Evolutionary conservation across 30 jellyfish, hydroid and myxozoan genomes (phyloP), one percentile per base, ranked within the genome.

Genomic region (Catostylus mosaicus): DNA sequence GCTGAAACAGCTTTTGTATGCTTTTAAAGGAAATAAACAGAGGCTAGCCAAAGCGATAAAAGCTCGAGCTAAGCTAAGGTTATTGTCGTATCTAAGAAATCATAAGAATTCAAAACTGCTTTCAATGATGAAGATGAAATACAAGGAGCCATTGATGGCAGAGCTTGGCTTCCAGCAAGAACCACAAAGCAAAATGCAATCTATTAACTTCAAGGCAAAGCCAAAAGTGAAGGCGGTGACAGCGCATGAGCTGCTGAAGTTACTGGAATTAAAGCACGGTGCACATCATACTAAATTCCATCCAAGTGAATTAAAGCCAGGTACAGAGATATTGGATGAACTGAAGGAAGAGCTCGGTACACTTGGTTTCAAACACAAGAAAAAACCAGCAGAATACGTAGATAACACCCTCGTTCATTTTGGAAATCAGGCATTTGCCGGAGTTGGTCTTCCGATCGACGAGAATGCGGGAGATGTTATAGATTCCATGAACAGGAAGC

Each of bases 351-450:
- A 82, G 71, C 73, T 82, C 0, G 71, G 80, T 2, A 37, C 57
- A 8, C 75, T 82, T 19, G 83, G 86, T 7, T 64, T 74, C 75
- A 51, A 65, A 56, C 80, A 57, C 14, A 82, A 70, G 35, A 78
- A 66, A 34, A 82, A 82, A 51, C 88, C 78, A 24, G 62, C 67
- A 0, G 71, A 23, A 24, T 82, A 82, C 35, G 77, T 65, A 19
- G 92, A 82, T 34, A 70, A 82, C 26, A 52, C 92, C 27, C 78
- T 82, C 29, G 92, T 82, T 6, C 85, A 82, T 18, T 82, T 81
- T 59, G 91, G 91, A 23, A 67, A 75, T 22, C 75, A 7, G 20
- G 54, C 60, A 56, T 75, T 38, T 20, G 67, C 71, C n/a, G 88
- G 88, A 10, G 76, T 77, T 6, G 88, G 88, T 5, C 88, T 77